Percentiles rank a stretch among this genome's conserved stretches.
Evolutionary conservation across 2,797 vertebrate genomes (phyloP).

Genomic region (Menidia menidia): DNA sequence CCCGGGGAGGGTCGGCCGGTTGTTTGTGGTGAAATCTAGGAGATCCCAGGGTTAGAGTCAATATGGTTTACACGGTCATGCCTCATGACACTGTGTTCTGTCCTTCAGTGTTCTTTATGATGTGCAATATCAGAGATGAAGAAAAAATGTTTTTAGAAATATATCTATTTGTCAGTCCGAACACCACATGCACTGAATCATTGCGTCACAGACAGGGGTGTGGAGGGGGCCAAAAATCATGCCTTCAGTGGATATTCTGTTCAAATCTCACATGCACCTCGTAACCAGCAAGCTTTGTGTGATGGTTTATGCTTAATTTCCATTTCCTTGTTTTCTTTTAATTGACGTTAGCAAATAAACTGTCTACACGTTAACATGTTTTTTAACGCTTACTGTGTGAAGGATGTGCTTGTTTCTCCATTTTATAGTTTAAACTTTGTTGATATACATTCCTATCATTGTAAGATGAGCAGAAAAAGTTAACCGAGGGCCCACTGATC

Average conservation of each 20-base stretch:
- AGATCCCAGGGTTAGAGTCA: constrained; percentile 73
- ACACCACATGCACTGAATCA: constrained; percentile 36
- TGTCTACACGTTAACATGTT: constrained; percentile 15
- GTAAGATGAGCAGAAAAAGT: not conserved
- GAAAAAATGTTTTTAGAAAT: constrained; percentile 52
- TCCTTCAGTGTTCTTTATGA: constrained; percentile 71
- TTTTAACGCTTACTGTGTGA: constrained; percentile 34
- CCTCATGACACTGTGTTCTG: constrained; percentile 64
- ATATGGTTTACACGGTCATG: constrained; percentile 78
- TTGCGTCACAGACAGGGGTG: constrained; percentile 39
- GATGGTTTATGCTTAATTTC: constrained; percentile 36
- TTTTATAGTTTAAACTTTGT: constrained; percentile 9
- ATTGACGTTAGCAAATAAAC: constrained; percentile 35
- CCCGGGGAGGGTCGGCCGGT: constrained; percentile 51
- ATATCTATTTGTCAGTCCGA: constrained; percentile 35
- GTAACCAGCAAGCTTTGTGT: constrained; percentile 67
- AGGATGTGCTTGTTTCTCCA: constrained; percentile 23
- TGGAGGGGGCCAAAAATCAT: constrained; percentile 71
- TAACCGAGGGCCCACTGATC: constrained; percentile 9
- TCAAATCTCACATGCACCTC: constrained; percentile 59
- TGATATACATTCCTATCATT: constrained; percentile 35
- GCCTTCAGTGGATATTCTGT: constrained; percentile 55
- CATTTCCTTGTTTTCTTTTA: constrained; percentile 8
- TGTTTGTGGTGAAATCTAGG: constrained; percentile 27
- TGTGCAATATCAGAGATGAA: constrained; percentile 79